phyloP scores from a whole-genome alignment of 2,113 vertebrate species.

The Hydrolagus affinis region DNA sequence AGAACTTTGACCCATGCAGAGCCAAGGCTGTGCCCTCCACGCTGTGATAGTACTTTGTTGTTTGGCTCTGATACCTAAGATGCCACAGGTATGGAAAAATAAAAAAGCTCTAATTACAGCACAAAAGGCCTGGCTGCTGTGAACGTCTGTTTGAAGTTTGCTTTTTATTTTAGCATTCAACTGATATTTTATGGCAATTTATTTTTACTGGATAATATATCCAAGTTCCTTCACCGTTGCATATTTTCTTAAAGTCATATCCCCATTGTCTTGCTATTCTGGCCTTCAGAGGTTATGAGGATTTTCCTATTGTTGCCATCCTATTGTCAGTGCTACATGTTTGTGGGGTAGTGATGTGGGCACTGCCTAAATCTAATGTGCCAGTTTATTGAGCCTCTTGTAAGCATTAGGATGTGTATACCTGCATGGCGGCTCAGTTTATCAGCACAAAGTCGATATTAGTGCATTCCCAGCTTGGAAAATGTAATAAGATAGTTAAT shows the following conservation, averaged over 20 bases:
- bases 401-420: no score
- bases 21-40: background rate
- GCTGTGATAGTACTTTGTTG: background rate
- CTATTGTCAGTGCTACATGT: constrained; percentile 9
- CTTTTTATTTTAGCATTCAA: background rate
- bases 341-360: background rate
- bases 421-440: no score
- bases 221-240: background rate
- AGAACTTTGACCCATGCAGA: background rate
- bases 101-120: background rate
- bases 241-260: background rate
- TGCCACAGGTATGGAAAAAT: constrained; percentile 5
- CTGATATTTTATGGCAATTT: background rate
- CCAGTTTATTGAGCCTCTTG: no score
- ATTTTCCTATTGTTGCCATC: background rate
- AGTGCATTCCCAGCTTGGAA: no score
- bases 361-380: background rate
- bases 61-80: background rate
- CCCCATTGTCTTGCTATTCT: no score
- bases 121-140: background rate
- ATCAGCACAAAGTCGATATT: no score
- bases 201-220: constrained; percentile 1
- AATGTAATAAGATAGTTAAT: no score
- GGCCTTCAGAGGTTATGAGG: background rate
- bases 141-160: constrained; percentile 3